A percentile compares a stretch with the other conserved stretches of the same genome.
Conservation (phyloP, 1,140 invertebrate species). For the Brachystomella parvula region DNA sequence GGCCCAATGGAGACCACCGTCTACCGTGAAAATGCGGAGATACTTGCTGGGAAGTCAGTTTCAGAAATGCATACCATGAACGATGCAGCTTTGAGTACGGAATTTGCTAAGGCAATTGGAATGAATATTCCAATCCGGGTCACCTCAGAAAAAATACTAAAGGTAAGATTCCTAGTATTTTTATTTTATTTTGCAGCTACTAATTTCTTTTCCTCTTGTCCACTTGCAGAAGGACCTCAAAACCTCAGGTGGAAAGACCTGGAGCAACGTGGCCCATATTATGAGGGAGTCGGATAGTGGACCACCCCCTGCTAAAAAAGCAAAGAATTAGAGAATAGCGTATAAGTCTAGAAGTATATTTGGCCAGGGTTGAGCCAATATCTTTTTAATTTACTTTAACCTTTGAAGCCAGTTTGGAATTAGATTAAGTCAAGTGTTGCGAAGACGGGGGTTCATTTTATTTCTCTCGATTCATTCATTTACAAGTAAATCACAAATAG, state of each 20-base stretch:
- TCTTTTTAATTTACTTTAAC: too few species aligned
- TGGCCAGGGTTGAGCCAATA: too few species aligned
- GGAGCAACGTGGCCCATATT: constrained; percentile 11
- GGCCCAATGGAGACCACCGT: constrained; percentile 17
- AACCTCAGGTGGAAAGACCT: constrained; percentile 7
- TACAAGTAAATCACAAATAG: too few species aligned
- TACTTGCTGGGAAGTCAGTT: constrained; percentile 14
- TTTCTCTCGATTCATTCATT: too few species aligned
- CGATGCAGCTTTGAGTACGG: constrained; percentile 8
- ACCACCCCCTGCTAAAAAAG: constrained; percentile 1
- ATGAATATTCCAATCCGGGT: constrained; percentile 12
- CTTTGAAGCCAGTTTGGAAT: too few species aligned
- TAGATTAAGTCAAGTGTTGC: too few species aligned
- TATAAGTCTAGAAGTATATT: too few species aligned
- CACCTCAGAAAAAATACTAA: constrained; percentile 1
- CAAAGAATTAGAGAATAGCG: too few species aligned
- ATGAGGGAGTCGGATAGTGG: not conserved
- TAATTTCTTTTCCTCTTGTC: not conserved
- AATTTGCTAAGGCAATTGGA: constrained; percentile 1
- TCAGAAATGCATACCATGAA: constrained; percentile 6
- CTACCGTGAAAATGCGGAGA: constrained; percentile 19
- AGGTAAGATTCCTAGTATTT: not conserved
- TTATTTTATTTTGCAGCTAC: not conserved
- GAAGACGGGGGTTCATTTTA: too few species aligned
- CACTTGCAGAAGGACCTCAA: constrained; percentile 10